These are phyloP conservation scores for Grantiella picta DNA, from an alignment of 2,113 vertebrate genomes.

Conservation along the genomic window DNA sequence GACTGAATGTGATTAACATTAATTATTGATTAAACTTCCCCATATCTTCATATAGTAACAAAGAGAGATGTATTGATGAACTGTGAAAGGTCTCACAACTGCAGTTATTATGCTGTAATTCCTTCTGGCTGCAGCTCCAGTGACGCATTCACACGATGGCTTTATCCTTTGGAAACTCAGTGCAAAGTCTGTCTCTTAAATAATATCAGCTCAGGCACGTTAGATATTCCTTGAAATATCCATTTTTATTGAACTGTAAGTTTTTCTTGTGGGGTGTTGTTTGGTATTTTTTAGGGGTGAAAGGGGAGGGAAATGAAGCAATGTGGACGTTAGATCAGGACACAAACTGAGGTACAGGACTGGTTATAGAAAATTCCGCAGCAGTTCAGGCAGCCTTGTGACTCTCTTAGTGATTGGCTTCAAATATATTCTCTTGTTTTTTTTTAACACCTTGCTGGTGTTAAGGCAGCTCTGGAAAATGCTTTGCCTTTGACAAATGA, in stretches of 20 bases:
- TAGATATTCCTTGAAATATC: neutral
- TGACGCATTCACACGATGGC: neutral
- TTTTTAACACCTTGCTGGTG: neutral
- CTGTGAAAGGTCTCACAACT: conserved; percentile 15
- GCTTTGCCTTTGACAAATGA: neutral
- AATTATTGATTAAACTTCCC: conserved; percentile 47
- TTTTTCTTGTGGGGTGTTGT: neutral
- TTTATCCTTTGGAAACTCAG: neutral
- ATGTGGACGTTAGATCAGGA: neutral
- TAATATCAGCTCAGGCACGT: neutral
- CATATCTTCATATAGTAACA: conserved; percentile 11
- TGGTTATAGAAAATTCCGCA: neutral
- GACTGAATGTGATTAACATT: conserved; percentile 25
- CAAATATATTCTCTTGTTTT: neutral
- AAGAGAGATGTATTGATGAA: conserved; percentile 22
- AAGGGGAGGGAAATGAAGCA: neutral
- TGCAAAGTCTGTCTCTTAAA: neutral
- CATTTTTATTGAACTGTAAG: neutral
- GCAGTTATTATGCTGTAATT: neutral
- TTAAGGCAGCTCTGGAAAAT: neutral
- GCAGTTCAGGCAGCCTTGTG: neutral
- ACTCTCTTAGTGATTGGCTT: neutral
- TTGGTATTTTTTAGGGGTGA: neutral
- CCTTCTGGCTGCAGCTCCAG: neutral
- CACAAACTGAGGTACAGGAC: neutral